These are phyloP conservation scores for Himalopsyche kuldschensis DNA, from an alignment of 2,888 invertebrate species.

Conservation along the genomic window DNA sequence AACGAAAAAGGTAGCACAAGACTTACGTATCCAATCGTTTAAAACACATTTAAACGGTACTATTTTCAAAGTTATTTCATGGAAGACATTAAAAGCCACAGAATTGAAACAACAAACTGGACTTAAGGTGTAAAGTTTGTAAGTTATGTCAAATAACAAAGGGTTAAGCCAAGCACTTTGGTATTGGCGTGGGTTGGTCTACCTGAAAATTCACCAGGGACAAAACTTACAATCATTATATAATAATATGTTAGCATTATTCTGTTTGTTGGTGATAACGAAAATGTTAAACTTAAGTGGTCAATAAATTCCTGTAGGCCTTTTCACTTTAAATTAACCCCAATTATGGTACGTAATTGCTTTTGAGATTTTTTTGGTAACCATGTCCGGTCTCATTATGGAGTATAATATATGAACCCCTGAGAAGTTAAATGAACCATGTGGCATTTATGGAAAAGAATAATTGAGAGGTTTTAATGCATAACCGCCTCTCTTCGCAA, in stretches of 20 bases:
- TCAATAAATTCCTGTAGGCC: not conserved
- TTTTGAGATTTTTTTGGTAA: too few relatives aligned
- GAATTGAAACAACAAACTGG: not conserved
- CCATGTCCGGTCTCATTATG: too few relatives aligned
- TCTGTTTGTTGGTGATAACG: not conserved
- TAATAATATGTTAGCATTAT: not conserved
- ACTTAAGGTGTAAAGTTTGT: not conserved
- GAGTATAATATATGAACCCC: too few relatives aligned
- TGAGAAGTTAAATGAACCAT: too few relatives aligned
- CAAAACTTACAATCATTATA: not conserved
- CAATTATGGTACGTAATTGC: too few relatives aligned
- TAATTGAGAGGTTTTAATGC: too few relatives aligned
- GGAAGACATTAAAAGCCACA: not conserved
- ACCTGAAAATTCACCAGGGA: not conserved
- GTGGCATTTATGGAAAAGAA: too few relatives aligned
- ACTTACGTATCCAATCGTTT: too few relatives aligned
- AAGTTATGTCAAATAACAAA: not conserved
- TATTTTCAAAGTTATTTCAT: not conserved
- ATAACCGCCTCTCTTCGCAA: too few relatives aligned
- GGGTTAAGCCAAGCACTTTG: not conserved
- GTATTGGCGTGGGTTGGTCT: not conserved
- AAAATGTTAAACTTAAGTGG: not conserved
- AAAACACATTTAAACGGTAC: too few relatives aligned
- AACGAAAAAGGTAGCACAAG: too few relatives aligned
- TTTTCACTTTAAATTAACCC: not conserved